Evolutionary conservation across 2,797 vertebrate genomes (phyloP), one percentile per base, ranked within the genome.

Genomic region (Alcedo atthis): DNA sequence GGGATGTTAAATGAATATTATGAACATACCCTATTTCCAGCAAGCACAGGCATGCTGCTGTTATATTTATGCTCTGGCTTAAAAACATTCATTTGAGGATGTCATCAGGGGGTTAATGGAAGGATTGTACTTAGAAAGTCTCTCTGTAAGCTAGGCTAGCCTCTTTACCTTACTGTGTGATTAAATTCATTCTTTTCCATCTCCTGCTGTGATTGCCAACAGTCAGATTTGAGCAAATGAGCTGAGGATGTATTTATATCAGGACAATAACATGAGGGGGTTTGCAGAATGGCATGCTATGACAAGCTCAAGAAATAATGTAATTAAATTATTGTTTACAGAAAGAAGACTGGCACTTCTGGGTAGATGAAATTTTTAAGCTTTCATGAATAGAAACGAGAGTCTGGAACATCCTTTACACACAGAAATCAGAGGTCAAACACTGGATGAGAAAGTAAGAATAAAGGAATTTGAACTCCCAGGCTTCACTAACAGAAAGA

Each of bases 321-420:
- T 91, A 92, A 94, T 95, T 86, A 89, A 95, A 89, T 82, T 91
- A 80, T 91, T 95, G 77, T 95, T 95, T 96, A 88, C 70, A 54
- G 77, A 71, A 81, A 67, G 76, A 78, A 93, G 84, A 64, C 61
- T 88, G 81, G 28, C 73, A 69, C 76, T 94, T 94, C 81, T 83
- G 76, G 24, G 69, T 69, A 83, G 40, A 57, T 7, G 8, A 22
- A 89, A 53, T 85, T 92, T 93, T 81, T 87, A 90, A 89, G 73
- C 55, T 83, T 82, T 82, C 73, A 62, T 89, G 69, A 78, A 85
- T 68, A 87, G 59, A 81, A 86, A 35, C 11, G 51, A 21, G 37
- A 78, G 25, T 75, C 40, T 85, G 51, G 51, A 85, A 40, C 32
- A 87, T 55, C 21, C 33, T 78, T 75, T 77, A 45, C 20, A 85